Base-by-base conservation (phyloP, 2,797 vertebrate species). In the Platalea minor region DNA sequence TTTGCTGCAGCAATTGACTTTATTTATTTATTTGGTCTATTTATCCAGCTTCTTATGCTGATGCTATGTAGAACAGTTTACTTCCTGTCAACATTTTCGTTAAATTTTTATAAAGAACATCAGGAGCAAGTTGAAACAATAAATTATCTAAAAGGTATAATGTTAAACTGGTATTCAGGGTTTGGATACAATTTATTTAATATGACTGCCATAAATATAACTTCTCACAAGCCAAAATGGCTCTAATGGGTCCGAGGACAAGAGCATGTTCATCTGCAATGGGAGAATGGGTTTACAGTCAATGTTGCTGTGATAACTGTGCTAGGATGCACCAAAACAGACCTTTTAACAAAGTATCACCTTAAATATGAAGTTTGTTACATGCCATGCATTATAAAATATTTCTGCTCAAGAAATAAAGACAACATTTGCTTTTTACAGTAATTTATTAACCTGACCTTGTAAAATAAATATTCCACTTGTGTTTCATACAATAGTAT, bases 121-220 rank as follows among this genome's bases (percentile, higher is more conserved):
- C 90, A 63, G 59, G 73, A 94, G 70, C 61, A 63, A 91, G 93
- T 11, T 80, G 59, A 91, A 89, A 84, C 33, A 76, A 95, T 88
- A 63, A 91, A 97, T 93, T 96, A 93, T 92, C 87, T 70, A 93
- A 43, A 64, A 87, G 68, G 63, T 80, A 53, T 91, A 91, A 96
- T 91, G 82, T 91, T 85, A 92, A 93, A 95, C 41, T 77, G 56
- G 25, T 92, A 89, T 80, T 83, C 68, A 46, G 57, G 64, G 10
- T 87, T 91, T 69, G 56, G 51, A 63, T 72, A 37, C 46, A 56
- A 60, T 87, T 94, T 79, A 93, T 93, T 96, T 60, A 64, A 83
- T 63, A n/a, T 61, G 63, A 87, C 59, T 87, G 39, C 43, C 39
- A 77, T 78, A 74, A 93, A 79, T 18, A 65, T 31, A 29, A 69